Percentiles rank a stretch among this genome's conserved stretches.
These are phyloP conservation scores for Illadopsis cleaveri DNA, from an alignment of 2,113 vertebrate genomes.

Conservation along the genomic window DNA sequence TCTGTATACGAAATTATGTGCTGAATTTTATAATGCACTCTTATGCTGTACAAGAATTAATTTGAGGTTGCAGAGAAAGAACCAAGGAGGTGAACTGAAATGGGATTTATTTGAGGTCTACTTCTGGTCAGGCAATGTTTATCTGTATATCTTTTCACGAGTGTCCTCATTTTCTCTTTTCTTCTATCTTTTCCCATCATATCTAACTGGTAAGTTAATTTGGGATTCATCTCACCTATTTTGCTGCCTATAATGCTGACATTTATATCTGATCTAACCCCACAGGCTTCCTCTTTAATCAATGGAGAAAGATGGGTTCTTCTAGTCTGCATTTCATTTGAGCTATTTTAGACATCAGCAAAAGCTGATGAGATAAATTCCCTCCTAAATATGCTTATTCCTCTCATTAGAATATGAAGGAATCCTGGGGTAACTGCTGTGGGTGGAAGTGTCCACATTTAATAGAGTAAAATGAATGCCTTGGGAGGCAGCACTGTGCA, in stretches of 20 bases:
- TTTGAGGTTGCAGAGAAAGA: not conserved
- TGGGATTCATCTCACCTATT: slow-evolving; percentile 35
- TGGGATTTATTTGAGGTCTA: not conserved
- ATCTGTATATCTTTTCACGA: not conserved
- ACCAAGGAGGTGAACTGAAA: not conserved
- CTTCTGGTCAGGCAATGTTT: not conserved
- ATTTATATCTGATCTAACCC: slow-evolving; percentile 43
- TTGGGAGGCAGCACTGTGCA: not conserved
- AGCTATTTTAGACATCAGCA: slow-evolving; percentile 39
- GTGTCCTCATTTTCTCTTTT: not conserved
- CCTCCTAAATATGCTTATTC: slow-evolving; percentile 34
- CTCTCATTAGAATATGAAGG: not conserved
- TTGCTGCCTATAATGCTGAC: slow-evolving; percentile 22
- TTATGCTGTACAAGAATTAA: not conserved
- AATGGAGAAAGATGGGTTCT: slow-evolving; percentile 43
- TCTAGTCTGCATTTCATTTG: slow-evolving; percentile 41
- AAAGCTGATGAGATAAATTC: slow-evolving; percentile 32
- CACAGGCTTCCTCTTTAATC: slow-evolving; percentile 58
- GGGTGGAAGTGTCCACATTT: not conserved
- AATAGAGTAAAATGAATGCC: not conserved
- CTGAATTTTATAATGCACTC: not conserved
- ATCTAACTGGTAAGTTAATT: not conserved
- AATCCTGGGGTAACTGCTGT: not conserved
- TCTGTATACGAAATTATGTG: not conserved
- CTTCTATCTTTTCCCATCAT: not conserved